phyloP scores from a whole-genome alignment of 2,797 vertebrate species.

The Antrozous pallidus region DNA sequence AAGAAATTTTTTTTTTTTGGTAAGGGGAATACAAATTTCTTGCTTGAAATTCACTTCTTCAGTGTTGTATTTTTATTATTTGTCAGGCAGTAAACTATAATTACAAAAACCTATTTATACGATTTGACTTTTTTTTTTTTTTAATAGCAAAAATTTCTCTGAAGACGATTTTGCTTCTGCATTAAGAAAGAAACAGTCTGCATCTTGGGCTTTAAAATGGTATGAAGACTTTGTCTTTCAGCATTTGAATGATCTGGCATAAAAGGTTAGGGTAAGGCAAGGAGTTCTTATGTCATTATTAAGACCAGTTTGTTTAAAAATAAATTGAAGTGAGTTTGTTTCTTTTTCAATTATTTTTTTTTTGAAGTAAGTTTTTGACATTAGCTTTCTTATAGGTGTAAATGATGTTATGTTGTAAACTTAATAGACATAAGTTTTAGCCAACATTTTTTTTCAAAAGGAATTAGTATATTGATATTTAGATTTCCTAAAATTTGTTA shows the following conservation, averaged over 20 bases:
- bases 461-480: not conserved
- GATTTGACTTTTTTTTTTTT: constrained; percentile 54
- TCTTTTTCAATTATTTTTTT: too few species aligned
- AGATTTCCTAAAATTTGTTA: constrained; percentile 14
- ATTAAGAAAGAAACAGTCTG: constrained; percentile 95
- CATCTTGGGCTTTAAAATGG: constrained; percentile 97
- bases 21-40: not conserved
- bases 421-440: constrained; percentile 24
- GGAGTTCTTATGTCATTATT: not conserved
- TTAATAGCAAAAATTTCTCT: constrained; percentile 90
- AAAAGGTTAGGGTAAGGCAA: not conserved
- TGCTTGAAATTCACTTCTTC: constrained; percentile 17
- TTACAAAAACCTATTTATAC: not conserved
- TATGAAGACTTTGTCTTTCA: constrained; percentile 75
- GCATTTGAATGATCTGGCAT: not conserved
- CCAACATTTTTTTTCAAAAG: constrained; percentile 27
- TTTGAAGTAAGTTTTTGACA: constrained; percentile 27
- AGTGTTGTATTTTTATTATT: not conserved
- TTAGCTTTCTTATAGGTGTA: not conserved
- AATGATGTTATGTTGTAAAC: not conserved
- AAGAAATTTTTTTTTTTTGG: not conserved
- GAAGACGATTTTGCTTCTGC: constrained; percentile 93
- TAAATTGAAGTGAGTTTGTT: constrained; percentile 28
- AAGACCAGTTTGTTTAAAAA: constrained; percentile 28
- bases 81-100: not conserved